A percentile compares a stretch with the other conserved stretches of the same genome.
phyloP scores from a whole-genome alignment of 1,140 invertebrate species.

The Oscheius sp. region DNA sequence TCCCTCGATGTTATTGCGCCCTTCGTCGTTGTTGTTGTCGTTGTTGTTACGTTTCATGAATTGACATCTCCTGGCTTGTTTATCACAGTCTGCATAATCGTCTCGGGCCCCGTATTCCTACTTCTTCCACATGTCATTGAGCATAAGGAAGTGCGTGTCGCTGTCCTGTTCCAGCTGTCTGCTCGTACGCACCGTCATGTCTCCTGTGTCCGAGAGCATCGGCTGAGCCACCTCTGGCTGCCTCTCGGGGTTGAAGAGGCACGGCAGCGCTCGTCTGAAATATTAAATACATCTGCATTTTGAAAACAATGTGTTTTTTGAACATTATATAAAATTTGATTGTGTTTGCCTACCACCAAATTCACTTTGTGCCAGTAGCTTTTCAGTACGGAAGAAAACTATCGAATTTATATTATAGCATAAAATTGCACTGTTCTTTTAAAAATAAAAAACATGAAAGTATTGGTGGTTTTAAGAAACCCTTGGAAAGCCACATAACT shows the following conservation, averaged over 20 bases:
- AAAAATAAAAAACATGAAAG: too few relatives aligned
- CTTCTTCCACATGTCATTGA: conserved; percentile 32
- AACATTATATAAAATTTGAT: too few relatives aligned
- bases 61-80: not conserved
- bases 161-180: conserved; percentile 19
- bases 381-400: too few relatives aligned
- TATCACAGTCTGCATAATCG: not conserved
- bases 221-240: not conserved
- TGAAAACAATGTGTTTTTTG: too few relatives aligned
- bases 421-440: too few relatives aligned
- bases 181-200: conserved; percentile 13
- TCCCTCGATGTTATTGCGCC: not conserved
- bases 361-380: too few relatives aligned
- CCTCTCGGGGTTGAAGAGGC: conserved; percentile 11
- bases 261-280: conserved; percentile 11
- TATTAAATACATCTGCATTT: too few relatives aligned
- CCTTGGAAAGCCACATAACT: too few relatives aligned
- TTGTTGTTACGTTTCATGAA: not conserved
- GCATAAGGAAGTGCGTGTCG: conserved; percentile 21
- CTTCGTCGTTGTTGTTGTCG: too few relatives aligned
- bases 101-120: not conserved
- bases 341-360: too few relatives aligned
- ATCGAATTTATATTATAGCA: too few relatives aligned
- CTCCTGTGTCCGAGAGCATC: not conserved
- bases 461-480: too few relatives aligned